Evolutionary conservation across 2,113 vertebrate genomes (phyloP), one percentile per base, ranked within the genome.

Genomic region (Poeciliopsis retropinna): DNA sequence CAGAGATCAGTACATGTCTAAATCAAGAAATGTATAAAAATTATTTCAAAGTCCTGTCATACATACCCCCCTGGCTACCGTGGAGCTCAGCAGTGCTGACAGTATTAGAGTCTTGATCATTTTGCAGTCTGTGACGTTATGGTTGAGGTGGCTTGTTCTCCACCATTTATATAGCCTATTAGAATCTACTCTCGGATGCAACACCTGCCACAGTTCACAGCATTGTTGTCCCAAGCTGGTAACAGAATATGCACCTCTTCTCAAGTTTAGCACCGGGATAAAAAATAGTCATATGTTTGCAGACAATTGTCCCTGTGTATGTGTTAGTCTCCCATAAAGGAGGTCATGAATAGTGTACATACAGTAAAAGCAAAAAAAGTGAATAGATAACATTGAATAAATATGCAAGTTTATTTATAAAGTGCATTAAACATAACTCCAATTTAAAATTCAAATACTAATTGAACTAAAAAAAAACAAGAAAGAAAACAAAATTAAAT

Each of bases 41-140:
- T 70, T 34, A 11, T 71, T 67, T 75, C 41, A 27, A 72, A 65
- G 10, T 79, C 32, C 31, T 67, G 72, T 9, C 64, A 66, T 72
- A 86, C 78, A 1, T 86, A 92, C 93, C 86, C 67, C 83, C 62
- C 64, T 77, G 82, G 87, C 89, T 30, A 67, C 4, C 0, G 88
- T 63, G n/a, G 76, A 84, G 70, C 86, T 81, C 47, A 92, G 81
- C 72, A 93, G 77, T 13, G 78, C 69, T 22, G 90, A 75, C 74
- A 84, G 82, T 68, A 75, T 77, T 63, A 93, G 84, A 60, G 83
- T 34, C 71, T 61, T 12, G 10, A 91, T 90, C 92, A 93, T 94
- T 66, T 4, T 91, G 86, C 69, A 76, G 72, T 84, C 76, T 25
- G 41, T 61, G 65, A 75, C 60, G 31, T 61, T 67, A 28, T 71